A percentile compares a stretch with the other conserved stretches of the same genome.
Conservation (phyloP, 1,140 invertebrate species). For the Tetramorium parvispinum region DNA sequence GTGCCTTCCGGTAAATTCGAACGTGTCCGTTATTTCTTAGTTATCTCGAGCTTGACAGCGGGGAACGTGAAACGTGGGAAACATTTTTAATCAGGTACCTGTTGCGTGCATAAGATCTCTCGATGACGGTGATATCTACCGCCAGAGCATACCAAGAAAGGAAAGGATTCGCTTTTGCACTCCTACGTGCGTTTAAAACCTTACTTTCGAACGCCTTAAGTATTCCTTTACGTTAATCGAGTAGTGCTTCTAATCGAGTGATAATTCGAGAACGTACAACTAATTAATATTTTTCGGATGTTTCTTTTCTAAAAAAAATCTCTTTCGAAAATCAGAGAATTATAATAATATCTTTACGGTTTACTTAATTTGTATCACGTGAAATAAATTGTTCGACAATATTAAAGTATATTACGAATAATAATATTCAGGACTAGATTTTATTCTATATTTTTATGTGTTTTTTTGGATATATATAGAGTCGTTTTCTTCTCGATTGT, state of each 20-base stretch:
- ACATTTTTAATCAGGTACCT: slow-evolving; percentile 55
- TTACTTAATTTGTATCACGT: neutral
- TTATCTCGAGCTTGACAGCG: slow-evolving; percentile 17
- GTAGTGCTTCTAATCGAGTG: neutral
- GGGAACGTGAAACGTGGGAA: neutral
- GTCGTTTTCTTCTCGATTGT: neutral
- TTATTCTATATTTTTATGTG: neutral
- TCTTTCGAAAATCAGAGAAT: neutral
- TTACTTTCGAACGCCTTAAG: neutral
- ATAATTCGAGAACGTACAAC: neutral
- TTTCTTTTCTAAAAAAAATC: neutral
- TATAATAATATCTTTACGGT: neutral
- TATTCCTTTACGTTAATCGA: neutral
- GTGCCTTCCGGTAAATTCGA: slow-evolving; percentile 50
- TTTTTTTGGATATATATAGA: neutral
- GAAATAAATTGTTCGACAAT: neutral
- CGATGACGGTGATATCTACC: slow-evolving; percentile 18
- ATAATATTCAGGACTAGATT: neutral
- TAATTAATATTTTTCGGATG: neutral
- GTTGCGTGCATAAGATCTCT: slow-evolving; percentile 36
- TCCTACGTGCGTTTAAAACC: slow-evolving; percentile 1
- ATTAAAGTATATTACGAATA: neutral
- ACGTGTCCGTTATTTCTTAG: neutral
- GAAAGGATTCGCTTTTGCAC: slow-evolving; percentile 22
- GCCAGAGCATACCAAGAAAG: slow-evolving; percentile 18